A percentile compares a stretch with the other conserved stretches of the same genome.
Conservation (phyloP, 2,888 invertebrate species). For the Coleophora deauratella region DNA sequence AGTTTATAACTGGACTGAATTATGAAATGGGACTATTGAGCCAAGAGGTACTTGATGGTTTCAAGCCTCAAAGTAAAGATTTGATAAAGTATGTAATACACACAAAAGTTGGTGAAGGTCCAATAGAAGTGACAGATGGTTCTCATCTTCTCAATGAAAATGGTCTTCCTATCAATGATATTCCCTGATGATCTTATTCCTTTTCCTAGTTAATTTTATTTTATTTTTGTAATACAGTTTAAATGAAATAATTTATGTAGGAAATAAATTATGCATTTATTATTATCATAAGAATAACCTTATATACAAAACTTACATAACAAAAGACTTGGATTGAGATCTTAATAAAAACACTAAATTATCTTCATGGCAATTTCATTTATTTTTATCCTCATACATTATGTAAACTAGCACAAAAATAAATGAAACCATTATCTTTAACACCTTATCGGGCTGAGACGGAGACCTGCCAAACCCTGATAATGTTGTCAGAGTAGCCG, state of each 20-base stretch:
- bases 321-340: too few species aligned
- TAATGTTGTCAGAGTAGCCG: conserved; percentile 98
- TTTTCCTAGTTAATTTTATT: too few species aligned
- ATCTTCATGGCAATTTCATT: conserved; percentile 54
- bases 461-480: conserved; percentile 99
- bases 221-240: too few species aligned
- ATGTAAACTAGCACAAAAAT: conserved; percentile 53
- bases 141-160: conserved; percentile 43
- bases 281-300: too few species aligned
- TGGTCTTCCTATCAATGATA: conserved; percentile 30
- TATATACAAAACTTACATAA: too few species aligned
- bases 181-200: too few species aligned
- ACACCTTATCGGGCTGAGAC: conserved; percentile 81
- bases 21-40: conserved; percentile 18
- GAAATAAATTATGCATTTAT: too few species aligned
- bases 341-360: conserved; percentile 51
- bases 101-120: conserved; percentile 88
- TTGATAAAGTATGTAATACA: conserved; percentile 87
- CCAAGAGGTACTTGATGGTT: conserved; percentile 29
- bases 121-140: conserved; percentile 63
- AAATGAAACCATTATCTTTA: conserved; percentile 54
- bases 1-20: conserved; percentile 45
- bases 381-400: conserved; percentile 57
- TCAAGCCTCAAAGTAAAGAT: conserved; percentile 61
- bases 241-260: too few species aligned